Base-by-base conservation (phyloP, 2,797 vertebrate genomes). In the Brachyalestes nurse region DNA sequence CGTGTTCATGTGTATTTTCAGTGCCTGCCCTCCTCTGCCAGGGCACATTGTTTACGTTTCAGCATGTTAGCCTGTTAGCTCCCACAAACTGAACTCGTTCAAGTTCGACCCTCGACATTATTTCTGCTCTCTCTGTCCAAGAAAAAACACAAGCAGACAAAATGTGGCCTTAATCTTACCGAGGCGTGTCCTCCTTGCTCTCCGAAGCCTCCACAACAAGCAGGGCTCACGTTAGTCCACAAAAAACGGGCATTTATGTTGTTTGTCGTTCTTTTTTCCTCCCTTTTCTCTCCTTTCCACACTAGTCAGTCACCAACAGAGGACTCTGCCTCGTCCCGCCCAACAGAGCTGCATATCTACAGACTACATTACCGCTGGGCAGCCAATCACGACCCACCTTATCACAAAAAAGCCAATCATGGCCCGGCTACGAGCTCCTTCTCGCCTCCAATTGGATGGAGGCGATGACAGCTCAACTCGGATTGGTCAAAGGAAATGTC, bases 181-280 rank as follows among this genome's bases (percentile, higher is more conserved):
- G 1, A 73, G 40, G 64, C 64, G 61, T 45, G 14, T 82, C 25
- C 40, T 14, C 21, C 73, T 23, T 67, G 62, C 71, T 53, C 38
- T 65, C n/a, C 58, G 60, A 73, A 85, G n/a, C 72, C 71, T 81
- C 53, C 76, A 72, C 77, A 85, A 13, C 64, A 23, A 61, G 25
- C 62, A 78, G 6, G 85, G 93, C 92, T 93, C 90, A 92, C 92
- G 89, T 91, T 92, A 91, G 83, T 91, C 91, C 89, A 88, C 77
- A 87, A 62, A 82, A 87, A 88, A 53, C 74, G 87, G 83, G 64
- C 25, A 72, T 42, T 34, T 57, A 51, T 51, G 40, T 75, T 34
- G 34, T 34, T 34, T 34, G 4, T 4, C 34, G 34, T 34, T 34
- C 34, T 34, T 53, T 42, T 34, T 47, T 49, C 19, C 69, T 14